Evolutionary conservation across 2,797 vertebrate species (phyloP).

Genomic region (Graptemys geographica): DNA sequence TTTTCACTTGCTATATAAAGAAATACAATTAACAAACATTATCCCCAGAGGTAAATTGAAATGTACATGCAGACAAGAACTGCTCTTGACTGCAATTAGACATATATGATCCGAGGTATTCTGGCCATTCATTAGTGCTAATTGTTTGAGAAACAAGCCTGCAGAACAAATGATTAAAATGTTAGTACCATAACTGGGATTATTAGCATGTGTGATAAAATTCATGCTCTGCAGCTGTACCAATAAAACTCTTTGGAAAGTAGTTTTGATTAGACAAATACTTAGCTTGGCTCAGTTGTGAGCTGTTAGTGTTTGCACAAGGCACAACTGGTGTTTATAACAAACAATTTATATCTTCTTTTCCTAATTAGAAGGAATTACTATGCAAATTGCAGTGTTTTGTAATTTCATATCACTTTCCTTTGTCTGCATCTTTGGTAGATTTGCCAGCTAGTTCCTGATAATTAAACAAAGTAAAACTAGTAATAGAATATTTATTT

Average conservation of each 20-base stretch:
- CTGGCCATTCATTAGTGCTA: constrained; percentile 88
- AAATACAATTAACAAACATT: constrained; percentile 91
- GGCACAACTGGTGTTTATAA: constrained; percentile 82
- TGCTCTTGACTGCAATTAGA: constrained; percentile 89
- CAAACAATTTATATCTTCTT: constrained; percentile 82
- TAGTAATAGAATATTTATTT: neutral
- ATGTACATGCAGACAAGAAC: constrained; percentile 83
- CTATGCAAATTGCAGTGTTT: constrained; percentile 80
- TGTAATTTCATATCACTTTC: constrained; percentile 75
- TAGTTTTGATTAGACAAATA: constrained; percentile 77
- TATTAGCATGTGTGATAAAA: constrained; percentile 86
- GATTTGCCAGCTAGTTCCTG: constrained; percentile 25
- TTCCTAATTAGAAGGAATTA: constrained; percentile 83
- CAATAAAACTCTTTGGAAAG: constrained; percentile 75
- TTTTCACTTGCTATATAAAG: constrained; percentile 82
- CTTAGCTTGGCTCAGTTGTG: constrained; percentile 70
- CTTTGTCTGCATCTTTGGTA: constrained; percentile 70
- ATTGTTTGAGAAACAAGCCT: constrained; percentile 89
- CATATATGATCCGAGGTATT: constrained; percentile 89
- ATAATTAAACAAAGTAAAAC: neutral
- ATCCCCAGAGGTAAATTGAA: constrained; percentile 88
- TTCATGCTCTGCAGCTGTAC: constrained; percentile 75
- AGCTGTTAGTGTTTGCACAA: constrained; percentile 78
- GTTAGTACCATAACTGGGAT: constrained; percentile 82
- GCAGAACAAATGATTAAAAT: constrained; percentile 89